Base-by-base conservation (phyloP, 2,888 invertebrate species). In the Ernsta delagoae region DNA sequence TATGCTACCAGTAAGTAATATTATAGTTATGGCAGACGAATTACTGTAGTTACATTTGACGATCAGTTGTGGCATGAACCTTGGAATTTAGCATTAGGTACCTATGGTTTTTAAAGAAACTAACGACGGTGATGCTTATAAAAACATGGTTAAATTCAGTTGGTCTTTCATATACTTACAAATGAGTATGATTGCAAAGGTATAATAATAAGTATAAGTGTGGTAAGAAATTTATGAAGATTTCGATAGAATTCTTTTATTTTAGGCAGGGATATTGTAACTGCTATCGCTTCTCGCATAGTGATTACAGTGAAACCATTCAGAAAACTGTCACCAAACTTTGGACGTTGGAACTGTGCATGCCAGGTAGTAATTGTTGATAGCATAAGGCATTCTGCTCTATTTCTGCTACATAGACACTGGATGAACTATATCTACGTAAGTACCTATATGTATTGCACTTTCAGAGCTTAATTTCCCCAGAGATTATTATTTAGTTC, bases 291-390 rank as follows among this genome's bases (percentile, higher is more conserved):
- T 56, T 56, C 4, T 56, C 31, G 56, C 34, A 9, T 6, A 56
- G 6, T 34, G 8, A 11, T 36, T 8, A 34, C 31, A 8, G 56
- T 56, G 31, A 34, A 31, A 62, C 62, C 8, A 53, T 39, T 34
- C 16, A 53, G 39, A 39, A 62, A 62, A 53, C 53, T 62, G 53
- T 62, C 62, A 12, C 53, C 53, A 41, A 62, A 62, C 53, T 62
- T 62, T 16, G 16, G 16, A 53, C n/a, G 53, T 34, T n/a, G 36
- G 41, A 54, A 54, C 24, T 45, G 50, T 63, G 50, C 61, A 41
- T 50, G 62, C 16, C 50, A 59, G 41, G 70, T 64, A 64, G 64
- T 61, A 70, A 76, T 71, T 77, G 77, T 75, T 77, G 75, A 80
- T 63, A 54, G 62, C 41, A 12, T 16, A 41, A 41, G 41, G 24